These are phyloP conservation scores for Melipona quadrifasciata DNA, from an alignment of 1,140 invertebrate genomes.

Conservation along the genomic window DNA sequence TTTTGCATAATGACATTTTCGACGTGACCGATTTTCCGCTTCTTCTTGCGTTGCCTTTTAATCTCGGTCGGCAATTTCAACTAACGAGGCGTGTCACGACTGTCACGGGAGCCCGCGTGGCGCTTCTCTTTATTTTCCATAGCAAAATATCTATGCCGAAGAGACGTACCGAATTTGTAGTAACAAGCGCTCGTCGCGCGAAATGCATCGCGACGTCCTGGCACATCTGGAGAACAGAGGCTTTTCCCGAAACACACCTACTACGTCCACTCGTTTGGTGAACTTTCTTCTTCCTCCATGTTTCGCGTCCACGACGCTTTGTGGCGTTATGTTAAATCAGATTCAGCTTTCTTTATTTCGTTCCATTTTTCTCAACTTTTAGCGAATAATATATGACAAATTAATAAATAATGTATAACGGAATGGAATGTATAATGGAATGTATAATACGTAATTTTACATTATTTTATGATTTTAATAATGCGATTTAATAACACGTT, in stretches of 20 bases:
- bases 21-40: conserved; percentile 25
- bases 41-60: conserved; percentile 27
- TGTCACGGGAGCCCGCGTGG: conserved; percentile 5
- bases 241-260: not conserved
- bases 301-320: not conserved
- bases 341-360: too few relatives aligned
- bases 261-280: too few relatives aligned
- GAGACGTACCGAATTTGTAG: not conserved
- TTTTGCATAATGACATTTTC: conserved; percentile 30
- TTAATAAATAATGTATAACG: too few relatives aligned
- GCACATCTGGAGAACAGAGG: not conserved
- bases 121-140: conserved; percentile 18
- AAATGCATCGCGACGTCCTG: not conserved
- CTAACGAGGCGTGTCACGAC: conserved; percentile 37
- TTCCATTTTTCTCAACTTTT: too few relatives aligned
- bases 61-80: conserved; percentile 20
- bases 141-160: not conserved
- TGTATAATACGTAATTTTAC: too few relatives aligned
- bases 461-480: too few relatives aligned
- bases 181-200: not conserved
- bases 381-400: too few relatives aligned
- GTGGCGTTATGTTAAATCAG: too few relatives aligned
- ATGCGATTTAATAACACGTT: too few relatives aligned
- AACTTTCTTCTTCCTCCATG: not conserved
- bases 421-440: too few relatives aligned